Percentiles rank a stretch among this genome's conserved stretches.
Evolutionary conservation across 2,797 vertebrate genomes (phyloP).

Genomic region (Hydrophis major): DNA sequence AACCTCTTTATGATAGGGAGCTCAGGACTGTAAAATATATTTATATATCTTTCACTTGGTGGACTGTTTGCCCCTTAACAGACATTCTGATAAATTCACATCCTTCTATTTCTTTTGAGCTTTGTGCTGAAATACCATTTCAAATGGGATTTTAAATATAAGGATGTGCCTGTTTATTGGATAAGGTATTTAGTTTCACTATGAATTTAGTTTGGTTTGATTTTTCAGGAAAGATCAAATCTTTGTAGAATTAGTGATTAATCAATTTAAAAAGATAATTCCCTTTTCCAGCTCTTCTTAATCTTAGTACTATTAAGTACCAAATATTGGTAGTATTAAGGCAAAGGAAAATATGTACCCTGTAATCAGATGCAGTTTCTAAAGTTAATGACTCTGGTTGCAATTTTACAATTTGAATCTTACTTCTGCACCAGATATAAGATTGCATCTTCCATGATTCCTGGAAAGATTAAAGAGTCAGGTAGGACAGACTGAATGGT

Average conservation of each 20-base stretch:
- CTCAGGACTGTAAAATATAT: slow-evolving; percentile 64
- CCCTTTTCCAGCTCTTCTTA: neutral
- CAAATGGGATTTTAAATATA: neutral
- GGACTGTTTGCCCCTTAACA: slow-evolving; percentile 52
- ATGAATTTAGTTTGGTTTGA: slow-evolving; percentile 13
- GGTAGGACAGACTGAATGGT: neutral
- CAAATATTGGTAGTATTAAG: neutral
- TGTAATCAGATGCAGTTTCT: neutral
- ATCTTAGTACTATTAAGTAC: neutral
- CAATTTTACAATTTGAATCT: neutral
- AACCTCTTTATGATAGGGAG: slow-evolving; percentile 59
- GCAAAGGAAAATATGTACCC: neutral
- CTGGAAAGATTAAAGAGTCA: neutral
- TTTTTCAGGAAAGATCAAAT: neutral
- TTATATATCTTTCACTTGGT: slow-evolving; percentile 60
- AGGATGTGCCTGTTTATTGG: neutral
- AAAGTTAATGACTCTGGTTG: neutral
- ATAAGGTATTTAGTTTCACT: slow-evolving; percentile 10
- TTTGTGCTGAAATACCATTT: slow-evolving; percentile 33
- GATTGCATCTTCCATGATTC: neutral
- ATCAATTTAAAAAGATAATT: neutral
- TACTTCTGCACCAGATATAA: neutral
- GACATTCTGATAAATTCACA: slow-evolving; percentile 64
- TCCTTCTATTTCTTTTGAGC: slow-evolving; percentile 35
- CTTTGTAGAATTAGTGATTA: neutral